Percentiles rank a stretch among this genome's conserved stretches.
Conservation (phyloP, 2,888 invertebrate genomes). For the Pecten maximus region DNA sequence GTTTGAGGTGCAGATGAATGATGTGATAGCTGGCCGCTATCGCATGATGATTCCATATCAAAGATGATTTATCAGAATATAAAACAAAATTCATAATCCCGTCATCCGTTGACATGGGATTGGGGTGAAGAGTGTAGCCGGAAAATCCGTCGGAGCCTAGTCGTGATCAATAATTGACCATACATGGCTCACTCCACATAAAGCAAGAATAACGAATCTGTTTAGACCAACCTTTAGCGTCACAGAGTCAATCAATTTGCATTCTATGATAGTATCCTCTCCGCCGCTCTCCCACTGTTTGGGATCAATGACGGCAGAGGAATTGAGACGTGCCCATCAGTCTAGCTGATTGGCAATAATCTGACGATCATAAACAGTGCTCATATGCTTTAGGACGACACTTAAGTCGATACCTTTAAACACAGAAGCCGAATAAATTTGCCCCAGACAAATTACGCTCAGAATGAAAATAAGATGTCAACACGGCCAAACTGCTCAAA, state of each 20-base stretch:
- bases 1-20: neutral
- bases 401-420: neutral
- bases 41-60: neutral
- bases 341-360: neutral
- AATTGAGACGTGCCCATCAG: neutral
- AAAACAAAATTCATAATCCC: neutral
- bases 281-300: neutral
- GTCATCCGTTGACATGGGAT: neutral
- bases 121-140: neutral
- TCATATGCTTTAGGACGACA: constrained; percentile 1
- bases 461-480: neutral
- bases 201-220: neutral
- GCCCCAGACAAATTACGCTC: neutral
- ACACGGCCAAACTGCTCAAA: neutral
- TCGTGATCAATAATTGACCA: neutral
- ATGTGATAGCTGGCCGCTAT: neutral
- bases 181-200: constrained; percentile 14
- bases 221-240: neutral
- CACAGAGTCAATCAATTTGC: constrained; percentile 15
- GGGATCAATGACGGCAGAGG: neutral
- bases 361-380: constrained; percentile 10
- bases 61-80: neutral
- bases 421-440: neutral
- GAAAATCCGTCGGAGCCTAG: neutral
- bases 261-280: neutral